Evolutionary conservation across 2,888 invertebrate genomes (phyloP).

Genomic region (Leucozona laternaria): DNA sequence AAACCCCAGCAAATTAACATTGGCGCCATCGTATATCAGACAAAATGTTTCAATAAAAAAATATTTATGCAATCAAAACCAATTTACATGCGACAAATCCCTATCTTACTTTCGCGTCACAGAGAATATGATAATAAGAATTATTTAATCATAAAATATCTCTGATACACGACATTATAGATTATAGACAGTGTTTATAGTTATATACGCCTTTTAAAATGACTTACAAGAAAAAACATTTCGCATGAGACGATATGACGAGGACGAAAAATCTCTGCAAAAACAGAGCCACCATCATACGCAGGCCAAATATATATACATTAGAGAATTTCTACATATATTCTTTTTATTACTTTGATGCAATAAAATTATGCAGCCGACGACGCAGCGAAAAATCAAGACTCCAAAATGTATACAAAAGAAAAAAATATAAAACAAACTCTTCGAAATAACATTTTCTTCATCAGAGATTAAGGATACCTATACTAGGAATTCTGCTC

Average conservation of each 20-base stretch:
- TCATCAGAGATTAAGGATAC: constrained; percentile 67
- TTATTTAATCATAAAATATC: constrained; percentile 49
- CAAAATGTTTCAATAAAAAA: neutral
- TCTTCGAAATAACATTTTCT: constrained; percentile 45
- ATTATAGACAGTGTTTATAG: neutral
- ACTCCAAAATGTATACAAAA: neutral
- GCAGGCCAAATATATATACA: neutral
- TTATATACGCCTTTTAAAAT: constrained; percentile 19
- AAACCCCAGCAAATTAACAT: neutral
- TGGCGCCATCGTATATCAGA: neutral
- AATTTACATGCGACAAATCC: constrained; percentile 8
- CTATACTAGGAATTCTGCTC: constrained; percentile 31
- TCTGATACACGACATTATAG: constrained; percentile 22
- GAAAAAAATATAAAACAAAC: neutral
- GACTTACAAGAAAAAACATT: constrained; percentile 56
- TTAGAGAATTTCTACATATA: constrained; percentile 10
- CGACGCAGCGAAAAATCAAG: constrained; percentile 52
- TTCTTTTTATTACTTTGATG: constrained; percentile 60
- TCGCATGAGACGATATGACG: constrained; percentile 17
- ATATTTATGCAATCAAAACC: constrained; percentile 12
- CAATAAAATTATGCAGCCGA: constrained; percentile 72
- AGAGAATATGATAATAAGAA: constrained; percentile 44
- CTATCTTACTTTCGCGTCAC: constrained; percentile 19
- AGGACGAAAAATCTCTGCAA: neutral
- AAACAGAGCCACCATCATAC: neutral